phyloP scores from a whole-genome alignment of 1,140 invertebrate genomes.

The Nymphalis io region DNA sequence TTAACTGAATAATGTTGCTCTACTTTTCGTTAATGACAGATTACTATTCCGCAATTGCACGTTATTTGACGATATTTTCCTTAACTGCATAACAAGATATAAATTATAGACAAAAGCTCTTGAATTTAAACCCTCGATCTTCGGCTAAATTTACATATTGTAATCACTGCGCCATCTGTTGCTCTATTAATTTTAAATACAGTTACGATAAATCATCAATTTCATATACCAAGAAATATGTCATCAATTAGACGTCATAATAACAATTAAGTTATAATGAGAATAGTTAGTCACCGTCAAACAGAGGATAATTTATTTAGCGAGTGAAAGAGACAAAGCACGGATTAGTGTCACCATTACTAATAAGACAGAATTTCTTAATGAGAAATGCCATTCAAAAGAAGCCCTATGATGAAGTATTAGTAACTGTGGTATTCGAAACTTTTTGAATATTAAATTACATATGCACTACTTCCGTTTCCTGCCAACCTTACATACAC shows the following conservation, averaged over 20 bases:
- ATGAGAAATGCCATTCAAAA: constrained; percentile 2
- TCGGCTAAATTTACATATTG: too few relatives aligned
- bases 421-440: constrained; percentile 3
- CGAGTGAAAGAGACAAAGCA: not conserved
- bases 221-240: too few relatives aligned
- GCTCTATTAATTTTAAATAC: too few relatives aligned
- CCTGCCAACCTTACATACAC: not conserved
- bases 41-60: too few relatives aligned
- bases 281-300: constrained; percentile 1
- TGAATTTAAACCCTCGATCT: too few relatives aligned
- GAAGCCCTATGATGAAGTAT: not conserved
- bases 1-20: too few relatives aligned
- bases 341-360: not conserved
- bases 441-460: not conserved
- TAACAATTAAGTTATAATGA: not conserved
- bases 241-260: not conserved
- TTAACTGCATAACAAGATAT: too few relatives aligned
- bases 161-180: too few relatives aligned
- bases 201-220: not conserved
- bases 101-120: too few relatives aligned
- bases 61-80: too few relatives aligned
- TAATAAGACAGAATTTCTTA: constrained; percentile 5
- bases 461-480: not conserved
- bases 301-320: not conserved
- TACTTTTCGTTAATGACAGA: too few relatives aligned